Evolutionary conservation across 2,113 vertebrate species (phyloP), one percentile per base, ranked within the genome.

Genomic region (Rhabdomys dilectus): DNA sequence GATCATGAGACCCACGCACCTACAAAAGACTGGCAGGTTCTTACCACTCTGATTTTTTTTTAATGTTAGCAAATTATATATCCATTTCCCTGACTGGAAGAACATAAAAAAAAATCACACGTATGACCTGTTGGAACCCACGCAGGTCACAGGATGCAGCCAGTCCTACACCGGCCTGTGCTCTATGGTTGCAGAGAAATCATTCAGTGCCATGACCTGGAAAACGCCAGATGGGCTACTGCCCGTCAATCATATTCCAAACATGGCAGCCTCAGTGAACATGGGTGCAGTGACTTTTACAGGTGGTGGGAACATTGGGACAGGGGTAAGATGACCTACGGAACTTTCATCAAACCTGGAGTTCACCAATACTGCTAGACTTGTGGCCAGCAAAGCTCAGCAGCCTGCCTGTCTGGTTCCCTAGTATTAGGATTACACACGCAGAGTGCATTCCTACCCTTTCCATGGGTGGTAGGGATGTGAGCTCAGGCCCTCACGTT

Each of bases 161-260:
- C 4, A 39, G 53, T 17, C 22, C 5, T 0, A 0, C n/a, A 36
- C 89, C 70, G 7, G 56, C 3, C 48, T 45, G 4, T n/a, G 77
- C 60, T 70, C 29, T 48, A 68, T 62, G 42, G 19, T 36, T 36
- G 31, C 34, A 45, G n/a, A 39, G 42, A 22, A 4, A 66, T 36
- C 64, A 7, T 0, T 10, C 1, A 34, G 72, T 78, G 39, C 39
- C 39, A 39, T 0, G 0, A 31, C 31, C 16, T 0, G 16, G 16
- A 10, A 15, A 53, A 26, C 0, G 21, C 45, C 1, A 1, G 87
- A 58, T 13, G 29, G 62, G 34, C 78, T 48, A 6, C 4, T 15
- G n/a, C 48, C n/a, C 72, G 60, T n/a, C 24, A 7, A 15, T 1
- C 7, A 56, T 11, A 17, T 21, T 22, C 15, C 29, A 68, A 29